Conservation (phyloP, 2,888 invertebrate genomes). For the Pachydiplax longipennis region DNA sequence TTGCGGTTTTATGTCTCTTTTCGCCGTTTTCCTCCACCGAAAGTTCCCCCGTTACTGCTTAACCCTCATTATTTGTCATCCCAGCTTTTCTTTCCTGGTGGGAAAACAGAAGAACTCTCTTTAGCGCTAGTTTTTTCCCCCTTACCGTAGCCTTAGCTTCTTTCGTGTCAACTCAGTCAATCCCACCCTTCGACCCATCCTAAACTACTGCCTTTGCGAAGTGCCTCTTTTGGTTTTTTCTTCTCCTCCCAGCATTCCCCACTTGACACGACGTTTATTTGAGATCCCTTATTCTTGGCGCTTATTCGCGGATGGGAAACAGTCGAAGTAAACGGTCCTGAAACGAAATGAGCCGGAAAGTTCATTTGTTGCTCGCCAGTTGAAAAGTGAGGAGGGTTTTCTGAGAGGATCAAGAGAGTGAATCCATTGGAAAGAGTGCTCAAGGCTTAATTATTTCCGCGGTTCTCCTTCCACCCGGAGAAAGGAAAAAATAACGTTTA, state of each 20-base stretch:
- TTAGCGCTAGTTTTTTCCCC: not conserved
- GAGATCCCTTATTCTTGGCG: not conserved
- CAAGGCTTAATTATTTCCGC: not conserved
- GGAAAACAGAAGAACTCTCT: not conserved
- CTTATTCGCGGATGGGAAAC: not conserved
- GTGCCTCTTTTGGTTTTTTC: not conserved
- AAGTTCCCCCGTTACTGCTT: not conserved
- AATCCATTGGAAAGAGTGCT: not conserved
- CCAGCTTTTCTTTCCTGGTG: not conserved
- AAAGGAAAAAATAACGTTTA: not conserved
- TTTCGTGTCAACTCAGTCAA: no score
- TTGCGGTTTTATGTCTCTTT: not conserved
- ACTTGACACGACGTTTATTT: not conserved
- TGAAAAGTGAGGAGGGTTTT: not conserved
- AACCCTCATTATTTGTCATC: not conserved
- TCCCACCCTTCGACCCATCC: no score
- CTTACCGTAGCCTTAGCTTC: no score
- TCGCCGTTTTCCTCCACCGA: not conserved
- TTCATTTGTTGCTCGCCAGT: not conserved
- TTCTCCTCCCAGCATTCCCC: not conserved
- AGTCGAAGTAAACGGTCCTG: not conserved
- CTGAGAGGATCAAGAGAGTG: not conserved
- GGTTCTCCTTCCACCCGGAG: not conserved
- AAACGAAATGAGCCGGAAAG: not conserved
- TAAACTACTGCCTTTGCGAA: no score